These are phyloP conservation scores for Latrodectus elegans DNA, from an alignment of 2,888 invertebrate species.

Conservation along the genomic window DNA sequence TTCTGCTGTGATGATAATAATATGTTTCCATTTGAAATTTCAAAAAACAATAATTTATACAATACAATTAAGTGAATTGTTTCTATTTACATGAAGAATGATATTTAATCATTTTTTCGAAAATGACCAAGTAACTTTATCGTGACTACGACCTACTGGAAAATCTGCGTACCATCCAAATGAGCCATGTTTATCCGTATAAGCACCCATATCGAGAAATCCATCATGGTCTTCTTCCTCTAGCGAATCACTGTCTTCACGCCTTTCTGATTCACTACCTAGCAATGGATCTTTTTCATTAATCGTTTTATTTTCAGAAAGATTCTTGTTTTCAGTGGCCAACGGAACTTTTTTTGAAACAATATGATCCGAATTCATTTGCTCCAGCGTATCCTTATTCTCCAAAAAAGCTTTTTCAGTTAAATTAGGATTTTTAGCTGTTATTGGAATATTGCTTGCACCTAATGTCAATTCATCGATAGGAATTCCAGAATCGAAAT, in stretches of 20 bases:
- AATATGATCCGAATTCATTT: too few relatives aligned
- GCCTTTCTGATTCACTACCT: background rate
- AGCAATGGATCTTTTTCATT: background rate
- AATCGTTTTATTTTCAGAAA: background rate
- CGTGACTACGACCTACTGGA: slow-evolving; percentile 67
- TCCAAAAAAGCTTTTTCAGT: too few relatives aligned
- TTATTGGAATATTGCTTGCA: too few relatives aligned
- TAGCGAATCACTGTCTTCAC: slow-evolving; percentile 5
- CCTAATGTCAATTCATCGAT: too few relatives aligned
- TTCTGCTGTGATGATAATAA: too few relatives aligned
- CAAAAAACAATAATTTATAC: background rate
- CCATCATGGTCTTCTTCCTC: slow-evolving; percentile 52
- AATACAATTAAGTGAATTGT: background rate
- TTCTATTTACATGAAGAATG: background rate
- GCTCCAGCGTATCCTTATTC: too few relatives aligned
- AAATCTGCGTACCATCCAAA: slow-evolving; percentile 71
- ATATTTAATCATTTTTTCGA: slow-evolving; percentile 5
- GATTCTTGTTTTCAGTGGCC: too few relatives aligned
- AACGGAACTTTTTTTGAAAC: too few relatives aligned
- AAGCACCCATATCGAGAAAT: slow-evolving; percentile 71
- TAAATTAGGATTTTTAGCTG: too few relatives aligned
- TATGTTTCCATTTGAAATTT: background rate
- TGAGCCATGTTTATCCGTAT: slow-evolving; percentile 69
- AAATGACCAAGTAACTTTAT: slow-evolving; percentile 51
- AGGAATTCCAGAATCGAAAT: too few relatives aligned